Percentiles rank a stretch among this genome's conserved stretches.
These are phyloP conservation scores for Hypomecis atomaria DNA, from an alignment of 2,888 invertebrate species.

Conservation along the genomic window DNA sequence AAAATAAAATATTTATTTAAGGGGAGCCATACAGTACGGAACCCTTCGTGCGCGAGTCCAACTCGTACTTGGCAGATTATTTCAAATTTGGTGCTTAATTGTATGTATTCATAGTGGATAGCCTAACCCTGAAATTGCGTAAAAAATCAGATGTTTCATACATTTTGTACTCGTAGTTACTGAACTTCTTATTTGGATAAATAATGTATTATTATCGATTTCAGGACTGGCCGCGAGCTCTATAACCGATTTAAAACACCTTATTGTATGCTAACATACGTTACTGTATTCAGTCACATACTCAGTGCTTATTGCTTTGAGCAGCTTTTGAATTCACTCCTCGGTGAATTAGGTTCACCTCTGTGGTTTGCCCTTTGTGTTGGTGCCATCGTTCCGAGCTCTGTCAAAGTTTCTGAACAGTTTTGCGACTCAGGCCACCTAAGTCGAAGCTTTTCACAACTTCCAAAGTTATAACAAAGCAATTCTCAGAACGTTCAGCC, in stretches of 20 bases:
- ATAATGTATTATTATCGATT: not conserved
- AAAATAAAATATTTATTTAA: too few species aligned
- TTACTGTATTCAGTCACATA: not conserved
- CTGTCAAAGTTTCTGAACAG: constrained; percentile 11
- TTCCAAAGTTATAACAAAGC: constrained; percentile 6
- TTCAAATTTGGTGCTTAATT: too few species aligned
- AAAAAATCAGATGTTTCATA: too few species aligned
- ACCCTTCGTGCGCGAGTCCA: too few species aligned
- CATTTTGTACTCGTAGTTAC: too few species aligned
- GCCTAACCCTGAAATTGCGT: too few species aligned
- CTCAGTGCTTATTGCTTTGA: not conserved
- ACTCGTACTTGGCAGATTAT: too few species aligned
- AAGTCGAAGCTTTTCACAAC: not conserved
- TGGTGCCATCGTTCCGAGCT: not conserved
- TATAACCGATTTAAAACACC: too few species aligned
- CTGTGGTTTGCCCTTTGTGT: constrained; percentile 2
- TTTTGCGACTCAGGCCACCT: not conserved
- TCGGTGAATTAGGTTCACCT: not conserved
- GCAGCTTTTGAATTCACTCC: not conserved
- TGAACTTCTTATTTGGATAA: too few species aligned
- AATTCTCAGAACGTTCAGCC: constrained; percentile 3
- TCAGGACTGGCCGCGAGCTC: not conserved
- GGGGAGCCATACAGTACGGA: too few species aligned
- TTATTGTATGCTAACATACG: not conserved
- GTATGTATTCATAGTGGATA: too few species aligned